Percentiles rank a stretch among this genome's conserved stretches.
Evolutionary conservation across 2,113 vertebrate species (phyloP).

Genomic region (Lepisosteus oculatus): DNA sequence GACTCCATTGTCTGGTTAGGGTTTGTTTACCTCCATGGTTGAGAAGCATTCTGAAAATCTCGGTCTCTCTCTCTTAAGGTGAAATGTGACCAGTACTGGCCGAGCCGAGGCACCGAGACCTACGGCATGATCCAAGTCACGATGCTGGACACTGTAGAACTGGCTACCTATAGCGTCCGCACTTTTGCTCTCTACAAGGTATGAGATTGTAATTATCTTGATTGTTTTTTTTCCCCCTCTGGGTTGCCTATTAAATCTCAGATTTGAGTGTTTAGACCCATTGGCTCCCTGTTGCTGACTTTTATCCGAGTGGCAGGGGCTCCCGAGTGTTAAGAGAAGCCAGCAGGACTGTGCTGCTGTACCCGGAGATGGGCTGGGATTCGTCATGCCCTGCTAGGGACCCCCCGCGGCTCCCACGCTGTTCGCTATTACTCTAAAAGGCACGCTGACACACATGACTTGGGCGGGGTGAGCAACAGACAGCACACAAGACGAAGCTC

Average conservation of each 20-base stretch:
- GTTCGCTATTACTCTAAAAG: no score
- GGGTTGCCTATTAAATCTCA: neutral
- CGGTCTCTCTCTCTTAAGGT: slow-evolving; percentile 62
- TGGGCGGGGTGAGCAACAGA: no score
- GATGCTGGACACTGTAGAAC: slow-evolving; percentile 84
- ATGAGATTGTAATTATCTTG: neutral
- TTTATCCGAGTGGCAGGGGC: neutral
- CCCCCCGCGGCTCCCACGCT: no score
- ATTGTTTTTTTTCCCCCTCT: neutral
- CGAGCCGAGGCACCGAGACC: slow-evolving; percentile 83
- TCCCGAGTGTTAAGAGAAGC: no score
- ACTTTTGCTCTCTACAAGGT: slow-evolving; percentile 93
- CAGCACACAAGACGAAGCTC: no score
- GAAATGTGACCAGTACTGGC: slow-evolving; percentile 98
- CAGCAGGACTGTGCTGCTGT: no score
- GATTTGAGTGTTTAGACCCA: neutral
- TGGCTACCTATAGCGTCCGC: slow-evolving; percentile 87
- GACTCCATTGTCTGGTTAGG: neutral
- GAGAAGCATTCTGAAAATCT: neutral
- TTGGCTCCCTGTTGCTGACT: neutral
- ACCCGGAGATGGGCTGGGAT: no score
- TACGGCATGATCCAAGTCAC: slow-evolving; percentile 93
- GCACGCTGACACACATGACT: no score
- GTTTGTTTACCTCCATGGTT: neutral
- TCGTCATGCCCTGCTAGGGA: no score